Conservation (phyloP, 92 coral and sea anemone genomes). For the Blastomussa wellsi region DNA sequence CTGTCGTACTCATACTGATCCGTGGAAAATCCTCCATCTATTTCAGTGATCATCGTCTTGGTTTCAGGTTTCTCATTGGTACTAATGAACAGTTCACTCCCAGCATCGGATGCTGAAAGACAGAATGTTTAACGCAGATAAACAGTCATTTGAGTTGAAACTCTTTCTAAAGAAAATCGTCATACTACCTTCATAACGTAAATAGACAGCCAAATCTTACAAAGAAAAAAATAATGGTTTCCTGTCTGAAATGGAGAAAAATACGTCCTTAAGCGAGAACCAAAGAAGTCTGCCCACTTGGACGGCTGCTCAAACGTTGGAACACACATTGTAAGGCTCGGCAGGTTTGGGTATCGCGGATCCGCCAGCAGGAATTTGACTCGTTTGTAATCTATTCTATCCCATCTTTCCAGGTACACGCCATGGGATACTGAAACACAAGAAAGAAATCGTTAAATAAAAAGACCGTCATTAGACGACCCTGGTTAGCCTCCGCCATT, state of each 20-base stretch:
- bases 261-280: slow-evolving; percentile 70
- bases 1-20: slow-evolving; percentile 44
- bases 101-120: slow-evolving; percentile 63
- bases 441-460: neutral
- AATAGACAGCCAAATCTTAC: neutral
- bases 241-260: slow-evolving; percentile 80
- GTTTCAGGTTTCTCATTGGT: slow-evolving; percentile 45
- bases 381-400: slow-evolving; percentile 28
- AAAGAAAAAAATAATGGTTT: neutral
- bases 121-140: neutral
- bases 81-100: slow-evolving; percentile 62
- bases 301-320: slow-evolving; percentile 41
- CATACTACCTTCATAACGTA: neutral
- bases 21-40: slow-evolving; percentile 35
- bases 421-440: slow-evolving; percentile 14
- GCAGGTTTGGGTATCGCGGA: slow-evolving; percentile 42
- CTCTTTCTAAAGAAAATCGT: neutral
- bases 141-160: neutral
- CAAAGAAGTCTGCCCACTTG: slow-evolving; percentile 75
- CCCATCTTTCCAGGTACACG: slow-evolving; percentile 41
- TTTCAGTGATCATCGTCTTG: slow-evolving; percentile 40
- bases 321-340: slow-evolving; percentile 12
- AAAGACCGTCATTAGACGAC: no score
- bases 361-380: slow-evolving; percentile 27
- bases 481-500: no score